Conservation (phyloP, 1,140 invertebrate species). For the Kradibia gibbosae region DNA sequence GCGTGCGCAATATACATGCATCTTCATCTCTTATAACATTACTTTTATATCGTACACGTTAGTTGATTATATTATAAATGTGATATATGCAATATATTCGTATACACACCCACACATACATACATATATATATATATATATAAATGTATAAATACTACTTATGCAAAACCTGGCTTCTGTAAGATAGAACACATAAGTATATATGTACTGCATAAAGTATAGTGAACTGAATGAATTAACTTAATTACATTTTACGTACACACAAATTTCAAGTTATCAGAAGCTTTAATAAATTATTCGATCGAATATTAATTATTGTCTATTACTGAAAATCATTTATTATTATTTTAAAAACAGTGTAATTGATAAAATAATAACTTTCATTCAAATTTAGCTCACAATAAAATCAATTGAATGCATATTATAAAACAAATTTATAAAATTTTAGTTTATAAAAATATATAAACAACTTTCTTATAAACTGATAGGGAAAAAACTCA, state of each 20-base stretch:
- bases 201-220: background rate
- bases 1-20: too few relatives aligned
- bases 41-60: too few relatives aligned
- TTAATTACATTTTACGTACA: background rate
- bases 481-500: background rate
- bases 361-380: background rate
- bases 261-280: background rate
- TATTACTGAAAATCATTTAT: background rate
- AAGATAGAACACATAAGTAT: background rate
- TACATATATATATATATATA: too few relatives aligned
- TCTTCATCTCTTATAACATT: too few relatives aligned
- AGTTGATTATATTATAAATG: background rate
- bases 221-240: constrained; percentile 22
- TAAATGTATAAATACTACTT: background rate
- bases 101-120: too few relatives aligned
- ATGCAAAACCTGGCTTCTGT: background rate
- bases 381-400: background rate
- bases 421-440: background rate
- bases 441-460: background rate
- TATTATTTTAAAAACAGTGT: background rate
- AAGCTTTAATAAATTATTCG: background rate
- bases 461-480: background rate
- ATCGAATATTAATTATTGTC: background rate
- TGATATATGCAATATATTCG: too few relatives aligned
- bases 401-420: background rate